Evolutionary conservation across 2,797 vertebrate genomes (phyloP).

Genomic region (Neostethus bicornis): DNA sequence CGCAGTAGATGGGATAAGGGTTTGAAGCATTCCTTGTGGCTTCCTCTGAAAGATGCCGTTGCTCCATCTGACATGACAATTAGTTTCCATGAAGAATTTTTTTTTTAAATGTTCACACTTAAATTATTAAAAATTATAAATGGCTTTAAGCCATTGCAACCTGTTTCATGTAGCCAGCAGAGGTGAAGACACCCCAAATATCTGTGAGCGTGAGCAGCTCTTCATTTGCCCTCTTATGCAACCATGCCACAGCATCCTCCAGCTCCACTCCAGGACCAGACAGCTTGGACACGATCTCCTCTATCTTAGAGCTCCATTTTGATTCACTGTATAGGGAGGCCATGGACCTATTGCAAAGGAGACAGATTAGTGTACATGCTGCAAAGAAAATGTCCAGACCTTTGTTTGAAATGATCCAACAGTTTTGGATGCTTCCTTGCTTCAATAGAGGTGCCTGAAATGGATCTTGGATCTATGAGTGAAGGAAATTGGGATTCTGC

Average conservation of each 20-base stretch:
- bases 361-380: background rate
- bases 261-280: background rate
- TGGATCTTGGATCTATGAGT: too few species aligned
- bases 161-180: slow-evolving; percentile 59
- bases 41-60: slow-evolving; percentile 53
- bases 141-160: slow-evolving; percentile 14
- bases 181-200: slow-evolving; percentile 59
- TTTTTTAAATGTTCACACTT: too few species aligned
- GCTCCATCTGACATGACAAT: slow-evolving; percentile 47
- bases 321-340: slow-evolving; percentile 49
- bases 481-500: too few species aligned
- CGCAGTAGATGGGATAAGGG: slow-evolving; percentile 69
- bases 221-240: slow-evolving; percentile 16
- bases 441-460: too few species aligned
- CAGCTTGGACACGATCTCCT: slow-evolving; percentile 21
- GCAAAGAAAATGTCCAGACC: background rate
- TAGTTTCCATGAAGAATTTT: background rate
- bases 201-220: slow-evolving; percentile 51
- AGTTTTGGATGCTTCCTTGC: too few species aligned
- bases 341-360: slow-evolving; percentile 43
- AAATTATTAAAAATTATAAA: background rate
- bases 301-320: slow-evolving; percentile 44
- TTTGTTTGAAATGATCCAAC: too few species aligned
- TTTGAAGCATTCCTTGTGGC: slow-evolving; percentile 52
- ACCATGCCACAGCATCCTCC: slow-evolving; percentile 37